Evolutionary conservation across 2,888 invertebrate species (phyloP).

Genomic region (Zhengitettix transpicula): DNA sequence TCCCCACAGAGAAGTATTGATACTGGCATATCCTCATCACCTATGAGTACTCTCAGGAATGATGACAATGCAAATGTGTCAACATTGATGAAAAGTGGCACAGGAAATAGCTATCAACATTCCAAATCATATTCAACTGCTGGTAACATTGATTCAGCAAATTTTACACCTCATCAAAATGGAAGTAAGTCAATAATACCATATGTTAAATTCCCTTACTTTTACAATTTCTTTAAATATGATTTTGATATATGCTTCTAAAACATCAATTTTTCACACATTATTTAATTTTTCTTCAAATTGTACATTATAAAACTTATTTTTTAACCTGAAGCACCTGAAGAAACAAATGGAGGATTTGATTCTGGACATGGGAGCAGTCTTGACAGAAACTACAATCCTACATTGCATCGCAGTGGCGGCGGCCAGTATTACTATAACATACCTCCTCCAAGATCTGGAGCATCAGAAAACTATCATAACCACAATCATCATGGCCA

Average conservation of each 20-base stretch:
- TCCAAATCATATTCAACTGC: conserved; percentile 32
- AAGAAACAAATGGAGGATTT: conserved; percentile 18
- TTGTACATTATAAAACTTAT: too few relatives aligned
- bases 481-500: conserved; percentile 16
- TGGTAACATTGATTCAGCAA: conserved; percentile 22
- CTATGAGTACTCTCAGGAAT: conserved; percentile 1
- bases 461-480: conserved; percentile 1
- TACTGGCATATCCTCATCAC: conserved; percentile 9
- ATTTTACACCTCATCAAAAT: conserved; percentile 28
- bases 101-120: conserved; percentile 23
- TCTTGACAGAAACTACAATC: conserved; percentile 28
- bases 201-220: too few relatives aligned
- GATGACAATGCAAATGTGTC: conserved; percentile 1
- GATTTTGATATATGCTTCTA: too few relatives aligned
- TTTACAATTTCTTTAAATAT: too few relatives aligned
- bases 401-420: conserved; percentile 14
- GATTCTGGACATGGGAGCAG: conserved; percentile 32
- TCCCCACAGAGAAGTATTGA: conserved; percentile 1
- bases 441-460: conserved; percentile 24
- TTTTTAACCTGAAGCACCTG: background rate
- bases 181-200: conserved; percentile 23
- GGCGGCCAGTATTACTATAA: conserved; percentile 34
- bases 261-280: too few relatives aligned
- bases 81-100: conserved; percentile 1
- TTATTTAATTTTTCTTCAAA: too few relatives aligned